A percentile compares a stretch with the other conserved stretches of the same genome.
Conservation (phyloP, 1,140 invertebrate genomes). For the Adelges cooleyi region DNA sequence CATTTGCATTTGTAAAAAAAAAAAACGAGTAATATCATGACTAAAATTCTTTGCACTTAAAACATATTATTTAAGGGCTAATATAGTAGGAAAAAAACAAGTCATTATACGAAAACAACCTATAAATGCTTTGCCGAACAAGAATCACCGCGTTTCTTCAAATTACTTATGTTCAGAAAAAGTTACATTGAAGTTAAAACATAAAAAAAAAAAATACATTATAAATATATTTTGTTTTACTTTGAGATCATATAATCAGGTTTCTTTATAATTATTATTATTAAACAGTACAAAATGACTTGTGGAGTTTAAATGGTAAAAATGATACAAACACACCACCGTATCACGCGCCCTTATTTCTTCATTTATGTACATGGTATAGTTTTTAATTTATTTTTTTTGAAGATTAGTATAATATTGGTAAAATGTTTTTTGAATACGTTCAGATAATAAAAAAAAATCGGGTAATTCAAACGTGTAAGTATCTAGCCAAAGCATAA, state of each 20-base stretch:
- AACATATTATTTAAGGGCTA: slow-evolving; percentile 5
- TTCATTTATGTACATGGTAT: slow-evolving; percentile 23
- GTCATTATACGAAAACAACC: slow-evolving; percentile 3
- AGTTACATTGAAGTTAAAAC: slow-evolving; percentile 23
- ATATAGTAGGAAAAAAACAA: slow-evolving; percentile 19
- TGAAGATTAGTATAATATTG: background rate
- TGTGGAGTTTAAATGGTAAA: slow-evolving; percentile 11
- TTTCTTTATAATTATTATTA: background rate
- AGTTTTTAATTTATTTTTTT: background rate
- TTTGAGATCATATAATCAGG: slow-evolving; percentile 19
- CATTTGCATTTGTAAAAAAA: background rate
- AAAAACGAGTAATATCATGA: slow-evolving; percentile 13
- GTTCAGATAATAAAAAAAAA: slow-evolving; percentile 3
- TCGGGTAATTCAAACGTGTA: background rate
- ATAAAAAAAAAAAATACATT: slow-evolving; percentile 11
- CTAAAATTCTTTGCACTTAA: slow-evolving; percentile 10
- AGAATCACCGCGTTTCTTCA: slow-evolving; percentile 9
- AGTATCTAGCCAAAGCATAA: slow-evolving; percentile 26
- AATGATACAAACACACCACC: slow-evolving; percentile 27
- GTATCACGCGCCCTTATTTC: background rate
- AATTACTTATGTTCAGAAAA: slow-evolving; percentile 15
- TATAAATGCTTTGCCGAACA: slow-evolving; percentile 18
- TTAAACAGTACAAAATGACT: slow-evolving; percentile 14
- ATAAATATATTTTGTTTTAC: background rate
- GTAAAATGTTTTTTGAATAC: background rate